Percentiles rank a stretch among this genome's conserved stretches.
phyloP scores from a whole-genome alignment of 2,113 vertebrate genomes.

The Nothobranchius furzeri region DNA sequence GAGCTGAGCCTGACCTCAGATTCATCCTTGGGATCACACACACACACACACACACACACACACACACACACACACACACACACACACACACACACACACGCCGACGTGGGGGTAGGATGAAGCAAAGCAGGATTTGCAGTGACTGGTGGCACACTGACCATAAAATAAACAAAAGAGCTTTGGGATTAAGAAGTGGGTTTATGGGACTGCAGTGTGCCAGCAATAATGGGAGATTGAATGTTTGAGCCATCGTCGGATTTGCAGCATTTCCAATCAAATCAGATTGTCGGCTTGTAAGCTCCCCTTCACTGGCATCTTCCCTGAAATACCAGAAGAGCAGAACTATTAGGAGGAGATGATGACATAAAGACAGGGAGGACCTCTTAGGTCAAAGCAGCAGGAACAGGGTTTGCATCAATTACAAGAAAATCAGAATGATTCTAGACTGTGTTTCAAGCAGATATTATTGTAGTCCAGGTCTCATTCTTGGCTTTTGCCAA shows the following conservation, averaged over 20 bases:
- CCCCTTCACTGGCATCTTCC: conserved; percentile 8
- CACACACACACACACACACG: background rate
- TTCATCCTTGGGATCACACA: conserved; percentile 13
- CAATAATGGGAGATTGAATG: conserved; percentile 65
- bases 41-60: conserved; percentile 13
- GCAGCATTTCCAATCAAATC: conserved; percentile 77
- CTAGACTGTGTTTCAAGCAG: too few species aligned
- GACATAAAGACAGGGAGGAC: conserved; percentile 11
- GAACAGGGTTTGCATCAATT: conserved; percentile 1
- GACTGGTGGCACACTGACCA: conserved; percentile 61
- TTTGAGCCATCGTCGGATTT: conserved; percentile 71
- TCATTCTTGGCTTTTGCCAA: too few species aligned
- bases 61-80: background rate
- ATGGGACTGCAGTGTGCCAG: conserved; percentile 63
- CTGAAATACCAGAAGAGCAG: conserved; percentile 23
- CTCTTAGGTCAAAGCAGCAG: conserved; percentile 26
- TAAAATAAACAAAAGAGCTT: conserved; percentile 63
- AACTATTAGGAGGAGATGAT: conserved; percentile 29
- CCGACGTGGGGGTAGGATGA: conserved; percentile 35
- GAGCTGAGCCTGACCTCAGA: conserved; percentile 51
- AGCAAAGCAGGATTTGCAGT: conserved; percentile 65
- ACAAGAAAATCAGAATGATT: background rate
- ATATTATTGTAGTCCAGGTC: too few species aligned
- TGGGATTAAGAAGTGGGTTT: conserved; percentile 81
- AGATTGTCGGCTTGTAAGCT: conserved; percentile 69